Conservation (phyloP, 1,140 invertebrate genomes). For the Neotoxoptera formosana region DNA sequence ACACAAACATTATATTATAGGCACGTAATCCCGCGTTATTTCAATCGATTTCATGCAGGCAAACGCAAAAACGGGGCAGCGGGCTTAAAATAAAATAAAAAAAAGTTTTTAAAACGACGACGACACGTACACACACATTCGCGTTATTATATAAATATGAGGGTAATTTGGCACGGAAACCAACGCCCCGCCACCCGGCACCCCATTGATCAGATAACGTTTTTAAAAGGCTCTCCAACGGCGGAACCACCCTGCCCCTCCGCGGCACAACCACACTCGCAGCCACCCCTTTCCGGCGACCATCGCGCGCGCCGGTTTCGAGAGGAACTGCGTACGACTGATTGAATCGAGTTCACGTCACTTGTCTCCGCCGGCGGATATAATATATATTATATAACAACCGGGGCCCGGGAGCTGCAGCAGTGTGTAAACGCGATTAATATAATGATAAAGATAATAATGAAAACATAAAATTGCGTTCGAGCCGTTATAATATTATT, state of each 20-base stretch:
- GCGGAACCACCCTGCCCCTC: background rate
- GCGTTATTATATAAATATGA: conserved; percentile 31
- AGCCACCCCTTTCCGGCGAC: background rate
- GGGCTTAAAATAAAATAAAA: conserved; percentile 14
- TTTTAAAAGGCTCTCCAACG: conserved; percentile 11
- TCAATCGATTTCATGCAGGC: conserved; percentile 1
- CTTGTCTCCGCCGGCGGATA: background rate
- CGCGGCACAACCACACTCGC: background rate
- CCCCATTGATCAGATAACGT: conserved; percentile 30
- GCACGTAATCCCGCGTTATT: conserved; percentile 16
- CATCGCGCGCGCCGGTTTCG: background rate
- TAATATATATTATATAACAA: background rate
- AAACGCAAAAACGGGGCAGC: background rate
- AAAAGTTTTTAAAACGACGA: conserved; percentile 5
- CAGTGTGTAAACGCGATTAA: conserved; percentile 30
- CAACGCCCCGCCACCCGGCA: background rate
- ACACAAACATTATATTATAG: background rate
- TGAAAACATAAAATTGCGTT: conserved; percentile 31
- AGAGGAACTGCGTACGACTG: conserved; percentile 31
- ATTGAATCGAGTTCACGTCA: conserved; percentile 46
- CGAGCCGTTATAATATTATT: background rate
- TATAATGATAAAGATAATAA: conserved; percentile 28
- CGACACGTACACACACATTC: background rate
- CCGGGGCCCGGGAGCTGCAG: background rate
- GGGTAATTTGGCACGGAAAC: conserved; percentile 35